phyloP scores from a whole-genome alignment of 2,888 invertebrate species.

The Sminthurinus aureus region DNA sequence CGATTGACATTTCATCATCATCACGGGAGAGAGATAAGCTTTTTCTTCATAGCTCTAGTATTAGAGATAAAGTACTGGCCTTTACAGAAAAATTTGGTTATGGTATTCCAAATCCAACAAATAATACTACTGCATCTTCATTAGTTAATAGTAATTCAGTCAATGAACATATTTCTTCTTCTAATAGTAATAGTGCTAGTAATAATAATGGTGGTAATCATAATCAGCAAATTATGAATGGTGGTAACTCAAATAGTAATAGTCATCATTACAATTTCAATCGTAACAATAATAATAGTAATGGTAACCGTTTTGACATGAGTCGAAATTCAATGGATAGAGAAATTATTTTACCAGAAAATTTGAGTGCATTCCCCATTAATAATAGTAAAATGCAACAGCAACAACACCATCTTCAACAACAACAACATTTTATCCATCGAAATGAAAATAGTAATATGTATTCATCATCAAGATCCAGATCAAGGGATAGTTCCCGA shows the following conservation, averaged over 20 bases:
- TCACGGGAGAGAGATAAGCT: conserved; percentile 44
- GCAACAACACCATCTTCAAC: too few relatives aligned
- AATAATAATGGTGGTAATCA: conserved; percentile 10
- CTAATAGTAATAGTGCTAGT: conserved; percentile 7
- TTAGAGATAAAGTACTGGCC: conserved; percentile 57
- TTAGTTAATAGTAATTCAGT: conserved; percentile 25
- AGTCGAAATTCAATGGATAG: conserved; percentile 18
- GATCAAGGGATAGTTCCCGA: conserved; percentile 47
- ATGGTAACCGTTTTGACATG: conserved; percentile 28
- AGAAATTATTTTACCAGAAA: conserved; percentile 34
- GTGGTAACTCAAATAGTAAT: conserved; percentile 8
- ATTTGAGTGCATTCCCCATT: conserved; percentile 38
- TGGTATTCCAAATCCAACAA: conserved; percentile 44
- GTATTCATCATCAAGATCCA: conserved; percentile 9
- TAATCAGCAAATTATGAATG: conserved; percentile 10
- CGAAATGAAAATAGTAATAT: conserved; percentile 2
- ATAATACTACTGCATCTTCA: neutral
- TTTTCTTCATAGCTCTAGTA: conserved; percentile 45
- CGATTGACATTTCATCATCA: conserved; percentile 31
- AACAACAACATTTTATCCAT: conserved; percentile 11
- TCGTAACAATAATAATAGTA: conserved; percentile 19
- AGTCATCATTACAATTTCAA: conserved; percentile 28
- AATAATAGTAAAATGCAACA: too few relatives aligned
- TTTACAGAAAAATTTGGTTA: conserved; percentile 59
- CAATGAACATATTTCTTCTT: conserved; percentile 34